These are phyloP conservation scores for Salarias fasciatus DNA, from an alignment of 2,797 vertebrate species.

Conservation along the genomic window DNA sequence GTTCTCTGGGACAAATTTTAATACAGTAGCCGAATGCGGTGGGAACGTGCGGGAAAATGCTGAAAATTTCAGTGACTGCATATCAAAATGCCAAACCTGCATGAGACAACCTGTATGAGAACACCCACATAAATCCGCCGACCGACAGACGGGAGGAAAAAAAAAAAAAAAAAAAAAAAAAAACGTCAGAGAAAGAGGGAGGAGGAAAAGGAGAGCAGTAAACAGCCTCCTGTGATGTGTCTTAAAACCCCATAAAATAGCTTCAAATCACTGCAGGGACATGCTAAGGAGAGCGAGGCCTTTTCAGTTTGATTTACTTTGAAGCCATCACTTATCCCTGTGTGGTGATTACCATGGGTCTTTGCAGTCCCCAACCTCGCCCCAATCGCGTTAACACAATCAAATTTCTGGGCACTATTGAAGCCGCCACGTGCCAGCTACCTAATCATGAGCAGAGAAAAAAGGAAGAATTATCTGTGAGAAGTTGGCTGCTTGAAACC, in stretches of 20 bases:
- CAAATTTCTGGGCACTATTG: constrained; percentile 58
- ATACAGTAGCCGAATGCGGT: constrained; percentile 38
- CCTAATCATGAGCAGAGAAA: constrained; percentile 45
- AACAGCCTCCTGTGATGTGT: constrained; percentile 52
- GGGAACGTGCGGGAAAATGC: constrained; percentile 46
- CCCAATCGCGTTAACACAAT: constrained; percentile 66
- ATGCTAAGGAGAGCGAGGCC: constrained; percentile 50
- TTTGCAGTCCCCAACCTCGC: constrained; percentile 54
- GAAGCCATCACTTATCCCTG: constrained; percentile 61
- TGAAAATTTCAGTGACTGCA: constrained; percentile 36
- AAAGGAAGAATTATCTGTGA: constrained; percentile 36
- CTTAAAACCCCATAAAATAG: constrained; percentile 63
- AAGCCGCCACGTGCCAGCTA: constrained; percentile 51
- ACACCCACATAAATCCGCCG: background rate
- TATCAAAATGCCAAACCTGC: constrained; percentile 12
- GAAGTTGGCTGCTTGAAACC: constrained; percentile 45
- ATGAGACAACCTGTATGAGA: constrained; percentile 2
- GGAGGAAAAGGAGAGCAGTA: constrained; percentile 14
- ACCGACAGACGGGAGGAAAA: fast-evolving
- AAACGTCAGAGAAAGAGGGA: background rate
- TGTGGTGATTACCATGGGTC: constrained; percentile 67
- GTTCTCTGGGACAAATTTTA: constrained; percentile 64
- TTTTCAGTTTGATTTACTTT: constrained; percentile 71
- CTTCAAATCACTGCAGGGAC: constrained; percentile 60
- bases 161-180: no score